Evolutionary conservation across 2,797 vertebrate species (phyloP).

Genomic region (Enteromius treurensis): DNA sequence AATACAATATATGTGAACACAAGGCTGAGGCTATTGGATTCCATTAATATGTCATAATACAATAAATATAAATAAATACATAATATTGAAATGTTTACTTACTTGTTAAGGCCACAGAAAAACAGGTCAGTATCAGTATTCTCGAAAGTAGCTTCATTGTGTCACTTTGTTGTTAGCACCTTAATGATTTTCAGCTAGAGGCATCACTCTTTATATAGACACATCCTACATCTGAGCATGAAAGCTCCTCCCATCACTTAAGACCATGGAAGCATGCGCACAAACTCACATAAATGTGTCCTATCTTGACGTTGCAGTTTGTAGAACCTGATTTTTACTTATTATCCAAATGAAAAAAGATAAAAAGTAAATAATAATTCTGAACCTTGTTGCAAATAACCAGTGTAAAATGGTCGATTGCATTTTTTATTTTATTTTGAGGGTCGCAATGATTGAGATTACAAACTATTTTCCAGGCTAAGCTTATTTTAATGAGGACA

Average conservation of each 20-base stretch:
- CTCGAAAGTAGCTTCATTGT: constrained; percentile 50
- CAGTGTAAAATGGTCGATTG: neutral
- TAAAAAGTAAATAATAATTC: neutral
- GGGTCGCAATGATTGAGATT: constrained; percentile 37
- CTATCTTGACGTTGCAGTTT: neutral
- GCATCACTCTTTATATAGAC: constrained; percentile 34
- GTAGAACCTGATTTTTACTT: neutral
- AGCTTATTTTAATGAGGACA: constrained; percentile 10
- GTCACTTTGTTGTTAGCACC: neutral
- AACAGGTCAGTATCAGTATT: constrained; percentile 30
- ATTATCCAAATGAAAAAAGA: neutral
- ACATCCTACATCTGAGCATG: constrained; percentile 6
- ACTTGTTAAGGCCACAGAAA: constrained; percentile 45
- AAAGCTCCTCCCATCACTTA: constrained; percentile 35
- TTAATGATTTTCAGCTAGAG: neutral
- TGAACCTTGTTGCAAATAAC: neutral
- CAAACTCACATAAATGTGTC: neutral
- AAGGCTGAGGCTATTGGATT: neutral
- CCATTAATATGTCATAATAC: neutral
- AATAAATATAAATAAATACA: constrained; percentile 1
- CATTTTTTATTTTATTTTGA: neutral
- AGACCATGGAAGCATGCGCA: neutral
- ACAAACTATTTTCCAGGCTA: constrained; percentile 5
- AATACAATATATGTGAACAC: neutral
- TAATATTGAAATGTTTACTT: constrained; percentile 24